Conservation (phyloP, 2,113 vertebrate genomes). For the Zosterops lateralis region DNA sequence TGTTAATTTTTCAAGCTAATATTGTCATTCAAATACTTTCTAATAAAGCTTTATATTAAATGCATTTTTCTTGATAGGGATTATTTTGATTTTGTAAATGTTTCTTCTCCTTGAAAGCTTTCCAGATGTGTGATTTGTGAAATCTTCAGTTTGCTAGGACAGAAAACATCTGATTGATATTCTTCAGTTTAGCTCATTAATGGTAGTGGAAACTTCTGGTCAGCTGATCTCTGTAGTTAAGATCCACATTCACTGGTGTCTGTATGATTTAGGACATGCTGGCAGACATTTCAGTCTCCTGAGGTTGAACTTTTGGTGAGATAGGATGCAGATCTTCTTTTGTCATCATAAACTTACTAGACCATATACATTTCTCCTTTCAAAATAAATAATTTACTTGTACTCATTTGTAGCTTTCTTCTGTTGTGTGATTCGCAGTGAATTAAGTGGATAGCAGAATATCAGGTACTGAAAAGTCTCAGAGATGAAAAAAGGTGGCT, state of each 20-base stretch:
- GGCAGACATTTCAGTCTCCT: slow-evolving; percentile 37
- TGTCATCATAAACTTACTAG: slow-evolving; percentile 38
- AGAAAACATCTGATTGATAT: background rate
- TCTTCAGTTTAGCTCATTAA: background rate
- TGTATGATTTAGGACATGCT: slow-evolving; percentile 45
- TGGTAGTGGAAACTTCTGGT: slow-evolving; percentile 23
- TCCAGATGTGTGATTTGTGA: background rate
- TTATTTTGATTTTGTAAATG: background rate
- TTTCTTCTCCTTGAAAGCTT: background rate
- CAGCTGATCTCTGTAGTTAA: slow-evolving; percentile 19
- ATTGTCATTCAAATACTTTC: background rate
- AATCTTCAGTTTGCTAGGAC: background rate
- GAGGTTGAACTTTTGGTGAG: slow-evolving; percentile 25
- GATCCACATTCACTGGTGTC: background rate
- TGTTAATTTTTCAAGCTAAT: background rate
- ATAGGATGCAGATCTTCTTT: slow-evolving; percentile 60
- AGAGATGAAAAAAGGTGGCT: background rate
- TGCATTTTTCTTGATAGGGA: background rate
- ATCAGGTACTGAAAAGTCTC: background rate
- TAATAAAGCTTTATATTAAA: slow-evolving; percentile 14
- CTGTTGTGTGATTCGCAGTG: background rate
- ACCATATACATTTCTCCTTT: background rate
- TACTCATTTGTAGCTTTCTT: background rate
- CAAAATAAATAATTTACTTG: slow-evolving; percentile 53
- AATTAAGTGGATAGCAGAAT: background rate